These are phyloP conservation scores for Melangyna quadrimaculata DNA, from an alignment of 2,888 invertebrate genomes.

Conservation along the genomic window DNA sequence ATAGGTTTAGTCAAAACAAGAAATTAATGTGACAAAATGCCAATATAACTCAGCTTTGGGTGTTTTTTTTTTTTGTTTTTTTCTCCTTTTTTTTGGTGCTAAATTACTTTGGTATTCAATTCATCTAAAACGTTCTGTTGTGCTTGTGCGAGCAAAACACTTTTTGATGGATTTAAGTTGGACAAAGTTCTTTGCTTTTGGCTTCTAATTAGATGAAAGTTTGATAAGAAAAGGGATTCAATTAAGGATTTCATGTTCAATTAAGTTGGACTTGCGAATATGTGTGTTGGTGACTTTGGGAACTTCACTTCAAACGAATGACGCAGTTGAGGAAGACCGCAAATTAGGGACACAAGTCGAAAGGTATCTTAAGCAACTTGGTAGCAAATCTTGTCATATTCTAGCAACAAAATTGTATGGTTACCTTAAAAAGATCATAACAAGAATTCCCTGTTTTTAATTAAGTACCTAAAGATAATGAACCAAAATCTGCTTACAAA, in stretches of 20 bases:
- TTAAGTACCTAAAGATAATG: too few relatives aligned
- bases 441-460: too few relatives aligned
- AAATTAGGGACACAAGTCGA: too few relatives aligned
- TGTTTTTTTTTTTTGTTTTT: not conserved
- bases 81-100: not conserved
- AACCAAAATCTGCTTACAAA: too few relatives aligned
- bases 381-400: too few relatives aligned
- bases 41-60: constrained; percentile 51
- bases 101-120: constrained; percentile 51
- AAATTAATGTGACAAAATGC: constrained; percentile 52
- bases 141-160: not conserved
- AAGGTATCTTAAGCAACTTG: too few relatives aligned
- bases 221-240: constrained; percentile 24
- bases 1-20: constrained; percentile 51
- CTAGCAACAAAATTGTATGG: too few relatives aligned
- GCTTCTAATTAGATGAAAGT: constrained; percentile 60
- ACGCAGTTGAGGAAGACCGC: too few relatives aligned
- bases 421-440: too few relatives aligned
- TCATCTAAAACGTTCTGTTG: not conserved
- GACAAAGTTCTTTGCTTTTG: constrained; percentile 19
- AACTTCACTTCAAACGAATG: not conserved
- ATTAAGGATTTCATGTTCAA: constrained; percentile 25
- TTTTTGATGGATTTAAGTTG: constrained; percentile 30
- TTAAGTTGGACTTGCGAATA: not conserved
- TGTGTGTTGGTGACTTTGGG: not conserved